Percentiles rank a stretch among this genome's conserved stretches.
These are phyloP conservation scores for Synanthedon formicaeformis DNA, from an alignment of 2,888 invertebrate genomes.

Conservation along the genomic window DNA sequence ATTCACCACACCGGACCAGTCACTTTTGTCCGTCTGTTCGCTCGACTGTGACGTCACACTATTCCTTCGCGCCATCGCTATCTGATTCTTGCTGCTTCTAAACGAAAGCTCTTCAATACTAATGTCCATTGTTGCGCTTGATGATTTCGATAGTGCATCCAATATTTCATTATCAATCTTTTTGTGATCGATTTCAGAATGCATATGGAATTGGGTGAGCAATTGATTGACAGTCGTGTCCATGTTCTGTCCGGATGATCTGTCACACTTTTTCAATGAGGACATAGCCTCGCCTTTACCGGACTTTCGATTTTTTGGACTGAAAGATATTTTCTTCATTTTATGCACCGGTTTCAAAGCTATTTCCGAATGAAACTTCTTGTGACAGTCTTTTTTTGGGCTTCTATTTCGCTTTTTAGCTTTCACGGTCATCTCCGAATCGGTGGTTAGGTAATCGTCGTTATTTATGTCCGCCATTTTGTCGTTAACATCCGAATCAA, in stretches of 20 bases:
- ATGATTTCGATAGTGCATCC: slow-evolving; percentile 3
- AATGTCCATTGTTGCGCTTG: slow-evolving; percentile 4
- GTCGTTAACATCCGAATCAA: not conserved
- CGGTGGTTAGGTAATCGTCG: not conserved
- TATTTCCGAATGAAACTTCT: too few relatives aligned
- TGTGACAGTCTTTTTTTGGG: slow-evolving; percentile 14
- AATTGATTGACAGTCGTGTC: slow-evolving; percentile 29
- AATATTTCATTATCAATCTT: slow-evolving; percentile 14
- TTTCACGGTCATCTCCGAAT: not conserved
- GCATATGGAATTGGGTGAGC: slow-evolving; percentile 21
- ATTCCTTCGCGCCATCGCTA: slow-evolving; percentile 6
- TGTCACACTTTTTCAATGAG: not conserved
- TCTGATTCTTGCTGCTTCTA: slow-evolving; percentile 27
- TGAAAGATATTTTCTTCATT: slow-evolving; percentile 34
- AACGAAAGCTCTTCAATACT: slow-evolving; percentile 18
- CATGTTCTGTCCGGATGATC: not conserved
- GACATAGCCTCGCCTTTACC: not conserved
- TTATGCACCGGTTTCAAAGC: slow-evolving; percentile 14
- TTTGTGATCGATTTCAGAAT: slow-evolving; percentile 9
- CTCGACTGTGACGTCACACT: not conserved
- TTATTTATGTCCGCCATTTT: not conserved
- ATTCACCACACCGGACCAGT: slow-evolving; percentile 13
- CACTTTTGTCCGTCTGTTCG: not conserved
- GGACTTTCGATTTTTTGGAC: slow-evolving; percentile 9
- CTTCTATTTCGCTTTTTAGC: slow-evolving; percentile 32